Evolutionary conservation across 2,888 invertebrate genomes (phyloP).

Genomic region (Drosophila mayaguana): DNA sequence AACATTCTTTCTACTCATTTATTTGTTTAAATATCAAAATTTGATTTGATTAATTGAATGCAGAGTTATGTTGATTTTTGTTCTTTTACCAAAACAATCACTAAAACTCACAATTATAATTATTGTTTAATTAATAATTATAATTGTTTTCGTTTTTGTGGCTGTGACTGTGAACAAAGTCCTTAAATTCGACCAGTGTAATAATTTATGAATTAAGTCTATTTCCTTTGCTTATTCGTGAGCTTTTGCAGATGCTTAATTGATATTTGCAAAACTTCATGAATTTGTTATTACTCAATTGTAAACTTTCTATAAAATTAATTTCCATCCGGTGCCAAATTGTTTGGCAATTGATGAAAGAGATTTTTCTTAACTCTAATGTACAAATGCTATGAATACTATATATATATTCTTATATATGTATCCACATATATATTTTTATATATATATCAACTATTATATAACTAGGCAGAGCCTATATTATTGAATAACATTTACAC

Average conservation of each 20-base stretch:
- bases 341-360: conserved; percentile 56
- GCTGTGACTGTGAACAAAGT: conserved; percentile 28
- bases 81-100: not conserved
- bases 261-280: conserved; percentile 37
- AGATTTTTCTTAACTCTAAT: conserved; percentile 66
- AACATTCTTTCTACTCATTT: conserved; percentile 9
- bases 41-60: conserved; percentile 13
- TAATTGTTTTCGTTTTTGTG: conserved; percentile 50
- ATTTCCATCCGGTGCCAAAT: conserved; percentile 56
- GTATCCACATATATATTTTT: conserved; percentile 29
- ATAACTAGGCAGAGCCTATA: conserved; percentile 78
- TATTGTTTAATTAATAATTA: conserved; percentile 13
- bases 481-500: conserved; percentile 56
- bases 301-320: conserved; percentile 48
- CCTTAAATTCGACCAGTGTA: conserved; percentile 67
- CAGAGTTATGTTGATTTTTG: conserved; percentile 46
- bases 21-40: conserved; percentile 18
- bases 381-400: conserved; percentile 66
- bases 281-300: conserved; percentile 43
- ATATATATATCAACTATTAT: conserved; percentile 46
- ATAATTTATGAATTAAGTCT: conserved; percentile 31
- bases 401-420: conserved; percentile 32
- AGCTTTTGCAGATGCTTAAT: conserved; percentile 41
- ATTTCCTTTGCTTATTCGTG: conserved; percentile 53
- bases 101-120: conserved; percentile 44